Base-by-base conservation (phyloP, 2,888 invertebrate genomes). In the Drosophila sordidula region DNA sequence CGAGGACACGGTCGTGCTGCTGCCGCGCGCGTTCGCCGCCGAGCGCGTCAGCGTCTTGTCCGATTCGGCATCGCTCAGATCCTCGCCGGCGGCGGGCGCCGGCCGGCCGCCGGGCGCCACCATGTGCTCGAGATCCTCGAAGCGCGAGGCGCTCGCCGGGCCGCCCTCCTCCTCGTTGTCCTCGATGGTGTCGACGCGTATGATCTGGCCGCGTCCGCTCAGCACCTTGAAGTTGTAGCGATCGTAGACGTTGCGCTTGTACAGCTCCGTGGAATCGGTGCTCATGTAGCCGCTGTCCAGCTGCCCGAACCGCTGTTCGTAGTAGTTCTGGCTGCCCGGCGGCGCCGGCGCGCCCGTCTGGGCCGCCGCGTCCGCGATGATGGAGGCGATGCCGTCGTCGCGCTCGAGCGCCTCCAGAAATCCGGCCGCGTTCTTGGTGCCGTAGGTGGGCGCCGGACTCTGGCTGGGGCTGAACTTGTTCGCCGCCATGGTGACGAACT, bases 221-320 rank as follows among this genome's bases (percentile, higher is more conserved):
- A 90, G 90, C 80, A 89, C 82, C 72, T 91, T 91, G 42, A 92
- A 92, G 68, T 92, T 92, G 69, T 92, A 92, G 2, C 92, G 81
- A 78, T 92, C 92, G 68, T 92, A 92, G 57, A 91, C 90, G 16
- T 90, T 93, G 87, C 94, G 93, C 14, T 93, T 93, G 66, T 94
- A 92, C 0, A 94, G 94, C 81, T 94, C 94, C 38, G 94, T 94
- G 2, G 96, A 97, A 87, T 97, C 97, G 34, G 96, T 96, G 90
- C 97, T 97, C 63, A 97, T 93, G 88, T 97, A 97, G 0, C 97
- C 97, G 1, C 97, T 96, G 90, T 97, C 97, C 89, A 96, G 94
- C 50, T 95, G 93, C 6, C 91, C 91, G 39, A 90, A 91, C 1
- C 91, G 80, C 61, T 91, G 91, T 52, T 91, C 91, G 26, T 91